Base-by-base conservation (phyloP, 2,888 invertebrate genomes). In the Chymomyza procnemis region DNA sequence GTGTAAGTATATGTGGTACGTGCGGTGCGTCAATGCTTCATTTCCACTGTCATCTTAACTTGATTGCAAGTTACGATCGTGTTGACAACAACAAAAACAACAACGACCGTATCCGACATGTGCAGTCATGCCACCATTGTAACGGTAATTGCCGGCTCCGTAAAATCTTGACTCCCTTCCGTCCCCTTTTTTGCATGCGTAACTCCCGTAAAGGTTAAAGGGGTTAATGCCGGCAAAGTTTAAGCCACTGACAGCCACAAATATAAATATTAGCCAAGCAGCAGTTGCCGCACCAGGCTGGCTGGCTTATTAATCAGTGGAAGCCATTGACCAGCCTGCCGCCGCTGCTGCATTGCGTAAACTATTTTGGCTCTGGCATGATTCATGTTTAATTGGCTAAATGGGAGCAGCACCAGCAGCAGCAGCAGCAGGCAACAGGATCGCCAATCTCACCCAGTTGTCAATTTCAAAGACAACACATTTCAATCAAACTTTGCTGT, bases 21-120 rank as follows among this genome's bases (percentile, higher is more conserved):
- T 89, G 89, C 89, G 88, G 83, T 78, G 82, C 88, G 89, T 89
- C 89, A 89, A 89, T 89, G 89, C 89, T 89, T 88, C 89, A 89
- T 89, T 89, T 89, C 80, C 88, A 85, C 88, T 89, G 89, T 89
- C 89, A 89, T 89, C 89, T 89, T 89, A 89, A 89, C 88, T 89
- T 89, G 89, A 89, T 89, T 89, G 89, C 89, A 89, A 89, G 88
- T 89, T 89, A 89, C 89, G 89, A 89, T 83, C 89, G 74, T 88
- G 88, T 84, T 82, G 81, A 82, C 81, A 85, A 78, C 81, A 74
- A 76, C 73, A 71, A 26, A 26, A 26, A 52, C 71, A 72, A 64
- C 56, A 54, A 34, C 60, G 41, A 19, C 57, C 64, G 46, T 61
- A 54, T 58, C 69, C 66, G 64, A 68, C 64, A 63, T 69, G 67